Evolutionary conservation across 1,140 invertebrate genomes (phyloP), one percentile per base, ranked within the genome.

Genomic region (Mylabris phalerata): DNA sequence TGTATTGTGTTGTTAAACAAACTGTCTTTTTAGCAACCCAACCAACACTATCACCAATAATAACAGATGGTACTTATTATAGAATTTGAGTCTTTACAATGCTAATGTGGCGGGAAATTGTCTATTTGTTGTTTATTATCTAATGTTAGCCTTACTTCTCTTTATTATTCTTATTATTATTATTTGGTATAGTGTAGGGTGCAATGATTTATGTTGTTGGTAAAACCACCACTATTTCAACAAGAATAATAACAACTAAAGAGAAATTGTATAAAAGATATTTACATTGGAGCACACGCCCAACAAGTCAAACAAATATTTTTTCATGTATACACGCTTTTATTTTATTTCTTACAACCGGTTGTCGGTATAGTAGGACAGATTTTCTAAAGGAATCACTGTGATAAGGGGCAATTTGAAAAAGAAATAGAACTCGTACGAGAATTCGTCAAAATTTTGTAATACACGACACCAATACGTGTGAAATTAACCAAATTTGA

Each of bases 51-150:
- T 32, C 32, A 32, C 32, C 19, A 32, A 4, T 64, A 65, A 56
- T 63, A 69, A 66, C 69, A 71, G 69, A 71, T 71, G 69, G 65
- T 71, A 59, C 64, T 67, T 62, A 71, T 71, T 69, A 32, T 32
- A 32, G 32, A 32, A 32, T 32, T 32, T 32, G 7, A 32, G 4
- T 32, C 64, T 71, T 64, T 67, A 58, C 50, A 42, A 59, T 7
- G 54, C 62, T 71, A 71, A 71, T 69, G 69, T 71, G 67, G 67
- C 69, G 67, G 67, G 64, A 69, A 69, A 71, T 69, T 69, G 67
- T 67, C 32, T 32, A 61, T 67, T 67, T 60, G 60, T 68, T 65
- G 66, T 60, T 65, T 32, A 32, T 32, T 32, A 32, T 32, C 4
- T 32, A 32, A 5, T 32, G 7, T 32, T 4, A 5, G 32, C 7